Evolutionary conservation across 2,113 vertebrate species (phyloP).

Genomic region (Grammomys dolichurus): DNA sequence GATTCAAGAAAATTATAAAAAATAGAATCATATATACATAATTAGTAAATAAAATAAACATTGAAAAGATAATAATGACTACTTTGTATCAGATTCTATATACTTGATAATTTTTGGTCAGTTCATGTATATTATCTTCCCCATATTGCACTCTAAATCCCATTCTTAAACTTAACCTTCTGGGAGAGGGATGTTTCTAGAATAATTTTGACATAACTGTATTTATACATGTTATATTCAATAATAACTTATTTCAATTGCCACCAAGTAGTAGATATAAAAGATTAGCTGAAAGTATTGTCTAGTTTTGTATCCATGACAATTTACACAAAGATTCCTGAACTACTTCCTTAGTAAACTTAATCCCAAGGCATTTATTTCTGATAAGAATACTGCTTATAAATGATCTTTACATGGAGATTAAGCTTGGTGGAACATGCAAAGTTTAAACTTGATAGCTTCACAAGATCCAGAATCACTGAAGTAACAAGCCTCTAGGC

Average conservation of each 20-base stretch:
- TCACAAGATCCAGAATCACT: not conserved
- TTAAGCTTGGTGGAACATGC: not conserved
- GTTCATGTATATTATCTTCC: not conserved
- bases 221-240: not conserved
- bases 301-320: constrained; percentile 36
- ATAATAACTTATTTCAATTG: constrained; percentile 22
- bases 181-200: not conserved
- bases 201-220: not conserved
- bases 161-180: not conserved
- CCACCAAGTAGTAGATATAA: not conserved
- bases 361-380: not conserved
- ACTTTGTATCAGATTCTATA: not conserved
- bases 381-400: not conserved
- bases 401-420: not conserved
- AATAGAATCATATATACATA: not conserved
- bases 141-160: not conserved
- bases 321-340: not conserved
- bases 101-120: not conserved
- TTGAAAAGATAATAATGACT: not conserved
- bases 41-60: not conserved
- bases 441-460: not conserved
- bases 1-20: not conserved
- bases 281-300: constrained; percentile 9
- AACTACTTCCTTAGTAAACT: not conserved
- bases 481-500: not conserved